These are phyloP conservation scores for Mionectes olivaceus DNA, from an alignment of 2,797 vertebrate genomes.

Conservation along the genomic window DNA sequence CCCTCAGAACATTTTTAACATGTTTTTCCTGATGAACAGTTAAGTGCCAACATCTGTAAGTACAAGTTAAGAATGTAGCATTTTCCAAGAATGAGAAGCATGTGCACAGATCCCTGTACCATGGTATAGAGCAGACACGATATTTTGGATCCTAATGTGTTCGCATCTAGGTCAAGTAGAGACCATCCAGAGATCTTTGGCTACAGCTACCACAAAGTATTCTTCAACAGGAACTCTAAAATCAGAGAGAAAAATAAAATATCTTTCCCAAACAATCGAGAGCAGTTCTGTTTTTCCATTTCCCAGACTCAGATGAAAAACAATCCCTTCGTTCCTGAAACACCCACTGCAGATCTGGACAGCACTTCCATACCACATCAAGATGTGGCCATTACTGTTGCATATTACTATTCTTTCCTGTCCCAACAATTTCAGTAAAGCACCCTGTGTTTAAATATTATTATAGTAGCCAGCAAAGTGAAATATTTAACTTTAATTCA, in stretches of 20 bases:
- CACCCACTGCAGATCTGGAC: not conserved
- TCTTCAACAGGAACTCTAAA: slow-evolving; percentile 14
- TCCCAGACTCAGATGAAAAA: slow-evolving; percentile 4
- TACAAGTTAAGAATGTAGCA: slow-evolving; percentile 8
- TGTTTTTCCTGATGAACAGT: slow-evolving; percentile 30
- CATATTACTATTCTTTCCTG: not conserved
- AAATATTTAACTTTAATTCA: not conserved
- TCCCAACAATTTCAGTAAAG: not conserved
- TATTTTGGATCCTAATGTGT: slow-evolving; percentile 13
- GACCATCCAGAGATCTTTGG: slow-evolving; percentile 38
- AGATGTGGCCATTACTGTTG: not conserved
- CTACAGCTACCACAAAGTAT: slow-evolving; percentile 16
- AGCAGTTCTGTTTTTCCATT: not conserved
- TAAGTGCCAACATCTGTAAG: slow-evolving; percentile 35
- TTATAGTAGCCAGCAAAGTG: not conserved
- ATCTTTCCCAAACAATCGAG: not conserved
- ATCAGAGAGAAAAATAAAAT: slow-evolving; percentile 11
- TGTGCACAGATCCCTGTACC: slow-evolving; percentile 26
- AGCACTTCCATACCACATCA: not conserved
- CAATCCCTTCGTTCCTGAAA: not conserved
- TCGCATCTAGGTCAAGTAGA: slow-evolving; percentile 30
- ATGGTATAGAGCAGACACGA: not conserved
- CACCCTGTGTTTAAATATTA: slow-evolving; percentile 28
- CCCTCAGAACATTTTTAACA: slow-evolving; percentile 30
- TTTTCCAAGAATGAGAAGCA: slow-evolving; percentile 55